These are phyloP conservation scores for Crotalus viridis DNA, from an alignment of 2,113 vertebrate species.

Conservation along the genomic window DNA sequence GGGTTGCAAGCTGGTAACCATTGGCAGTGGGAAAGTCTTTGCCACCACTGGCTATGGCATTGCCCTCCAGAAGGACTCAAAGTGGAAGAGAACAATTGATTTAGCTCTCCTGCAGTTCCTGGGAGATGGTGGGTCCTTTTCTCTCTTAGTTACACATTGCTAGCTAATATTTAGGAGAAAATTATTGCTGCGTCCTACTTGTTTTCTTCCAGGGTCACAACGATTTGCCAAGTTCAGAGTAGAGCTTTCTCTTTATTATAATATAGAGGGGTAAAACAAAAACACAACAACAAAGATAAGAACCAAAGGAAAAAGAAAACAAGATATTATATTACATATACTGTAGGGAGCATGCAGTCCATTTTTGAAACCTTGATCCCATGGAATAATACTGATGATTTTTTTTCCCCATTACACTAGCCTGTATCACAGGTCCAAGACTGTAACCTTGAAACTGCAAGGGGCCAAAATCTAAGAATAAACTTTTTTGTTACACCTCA, in stretches of 20 bases:
- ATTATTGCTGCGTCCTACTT: neutral
- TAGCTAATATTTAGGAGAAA: neutral
- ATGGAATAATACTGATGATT: neutral
- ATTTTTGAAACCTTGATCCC: neutral
- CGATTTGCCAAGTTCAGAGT: neutral
- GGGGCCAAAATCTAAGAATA: neutral
- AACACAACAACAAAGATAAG: neutral
- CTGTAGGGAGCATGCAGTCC: neutral
- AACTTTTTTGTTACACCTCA: neutral
- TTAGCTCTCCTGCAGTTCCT: slow-evolving; percentile 95
- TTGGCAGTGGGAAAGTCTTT: slow-evolving; percentile 95
- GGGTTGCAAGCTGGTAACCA: slow-evolving; percentile 97
- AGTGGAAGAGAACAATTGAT: slow-evolving; percentile 93
- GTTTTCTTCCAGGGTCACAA: neutral
- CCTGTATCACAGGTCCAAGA: neutral
- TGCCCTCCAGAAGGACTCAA: slow-evolving; percentile 94
- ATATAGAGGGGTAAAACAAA: neutral
- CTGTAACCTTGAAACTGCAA: neutral
- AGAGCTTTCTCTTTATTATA: neutral
- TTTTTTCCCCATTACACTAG: neutral
- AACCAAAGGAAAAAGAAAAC: neutral
- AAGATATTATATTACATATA: neutral
- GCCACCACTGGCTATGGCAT: slow-evolving; percentile 97
- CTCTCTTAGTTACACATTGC: neutral
- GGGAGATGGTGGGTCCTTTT: slow-evolving; percentile 82